These are phyloP conservation scores for Platerodrilus igneus DNA, from an alignment of 2,888 invertebrate species.

Conservation along the genomic window DNA sequence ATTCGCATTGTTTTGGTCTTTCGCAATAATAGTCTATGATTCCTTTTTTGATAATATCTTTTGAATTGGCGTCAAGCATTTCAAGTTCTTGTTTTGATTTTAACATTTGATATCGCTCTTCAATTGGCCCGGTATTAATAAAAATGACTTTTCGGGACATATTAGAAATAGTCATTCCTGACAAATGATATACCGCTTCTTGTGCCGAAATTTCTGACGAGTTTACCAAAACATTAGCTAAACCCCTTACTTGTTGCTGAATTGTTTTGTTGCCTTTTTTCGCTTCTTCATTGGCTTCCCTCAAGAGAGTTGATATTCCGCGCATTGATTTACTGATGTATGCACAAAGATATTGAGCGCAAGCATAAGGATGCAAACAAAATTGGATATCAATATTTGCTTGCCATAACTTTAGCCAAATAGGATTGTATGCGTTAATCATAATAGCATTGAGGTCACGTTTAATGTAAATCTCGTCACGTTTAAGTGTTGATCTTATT, in stretches of 20 bases:
- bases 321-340: slow-evolving; percentile 2
- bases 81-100: not conserved
- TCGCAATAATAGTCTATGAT: not conserved
- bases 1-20: not conserved
- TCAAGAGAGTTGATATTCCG: slow-evolving; percentile 1
- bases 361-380: not conserved
- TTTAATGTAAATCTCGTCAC: not conserved
- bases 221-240: slow-evolving; percentile 6
- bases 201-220: slow-evolving; percentile 8
- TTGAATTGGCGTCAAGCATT: not conserved
- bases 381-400: slow-evolving; percentile 8
- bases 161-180: slow-evolving; percentile 1
- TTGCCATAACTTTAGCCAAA: not conserved
- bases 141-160: slow-evolving; percentile 5
- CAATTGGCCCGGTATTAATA: slow-evolving; percentile 4
- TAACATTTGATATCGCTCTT: not conserved
- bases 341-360: not conserved
- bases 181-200: slow-evolving; percentile 6
- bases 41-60: not conserved
- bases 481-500: not conserved
- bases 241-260: slow-evolving; percentile 5
- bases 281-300: slow-evolving; percentile 2
- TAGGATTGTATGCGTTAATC: slow-evolving; percentile 3
- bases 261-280: slow-evolving; percentile 4
- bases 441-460: not conserved